These are phyloP conservation scores for Idaea straminata DNA, from an alignment of 2,888 invertebrate species.

Conservation along the genomic window DNA sequence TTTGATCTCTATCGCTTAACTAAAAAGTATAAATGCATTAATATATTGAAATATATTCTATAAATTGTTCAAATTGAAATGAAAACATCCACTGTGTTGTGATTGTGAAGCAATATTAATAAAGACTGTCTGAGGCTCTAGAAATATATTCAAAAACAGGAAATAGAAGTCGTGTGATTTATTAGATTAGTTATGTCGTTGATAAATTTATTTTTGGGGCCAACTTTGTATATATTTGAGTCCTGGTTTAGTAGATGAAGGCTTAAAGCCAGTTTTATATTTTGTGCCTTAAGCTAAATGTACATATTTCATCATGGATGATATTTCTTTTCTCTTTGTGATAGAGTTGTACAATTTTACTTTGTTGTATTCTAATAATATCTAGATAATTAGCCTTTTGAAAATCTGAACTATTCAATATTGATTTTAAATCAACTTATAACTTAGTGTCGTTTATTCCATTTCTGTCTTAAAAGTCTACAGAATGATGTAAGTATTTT, in stretches of 20 bases:
- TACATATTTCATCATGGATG: slow-evolving; percentile 73
- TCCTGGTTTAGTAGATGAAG: slow-evolving; percentile 48
- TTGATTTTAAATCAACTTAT: not conserved
- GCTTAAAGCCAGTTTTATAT: slow-evolving; percentile 62
- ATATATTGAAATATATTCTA: slow-evolving; percentile 22
- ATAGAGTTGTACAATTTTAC: slow-evolving; percentile 42
- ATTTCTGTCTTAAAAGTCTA: not conserved
- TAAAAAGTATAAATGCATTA: slow-evolving; percentile 12
- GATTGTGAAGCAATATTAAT: slow-evolving; percentile 60
- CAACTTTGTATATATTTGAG: slow-evolving; percentile 57
- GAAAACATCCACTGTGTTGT: slow-evolving; percentile 48
- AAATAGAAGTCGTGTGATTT: slow-evolving; percentile 34
- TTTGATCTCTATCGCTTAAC: slow-evolving; percentile 3
- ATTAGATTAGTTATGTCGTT: slow-evolving; percentile 20
- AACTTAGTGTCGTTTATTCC: not conserved
- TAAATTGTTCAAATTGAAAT: slow-evolving; percentile 36
- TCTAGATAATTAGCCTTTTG: not conserved
- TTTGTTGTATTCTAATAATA: slow-evolving; percentile 42
- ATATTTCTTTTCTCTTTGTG: slow-evolving; percentile 57
- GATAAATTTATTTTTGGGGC: slow-evolving; percentile 59
- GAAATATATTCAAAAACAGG: slow-evolving; percentile 43
- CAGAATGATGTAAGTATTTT: not conserved
- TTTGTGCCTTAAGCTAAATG: slow-evolving; percentile 67
- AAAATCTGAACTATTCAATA: not conserved
- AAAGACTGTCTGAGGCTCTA: slow-evolving; percentile 72